Base-by-base conservation (phyloP, 1,140 invertebrate genomes). In the silkworm (Bombyx mori) region DNA sequence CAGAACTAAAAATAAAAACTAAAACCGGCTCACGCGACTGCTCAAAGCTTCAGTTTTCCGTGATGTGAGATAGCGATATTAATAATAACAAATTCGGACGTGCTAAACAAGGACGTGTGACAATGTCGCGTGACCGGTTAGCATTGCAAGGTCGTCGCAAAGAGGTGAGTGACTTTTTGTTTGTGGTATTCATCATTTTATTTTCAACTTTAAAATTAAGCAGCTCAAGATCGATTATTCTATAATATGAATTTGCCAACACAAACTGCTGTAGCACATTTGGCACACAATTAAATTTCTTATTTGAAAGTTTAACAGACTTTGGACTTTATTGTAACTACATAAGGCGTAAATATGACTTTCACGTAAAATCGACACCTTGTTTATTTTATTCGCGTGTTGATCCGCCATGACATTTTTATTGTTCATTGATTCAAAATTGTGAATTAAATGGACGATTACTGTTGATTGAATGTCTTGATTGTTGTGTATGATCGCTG, bases 111-210 rank as follows among this genome's bases (percentile, higher is more conserved):
- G 68, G 65, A 73, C 35, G 59, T 58, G 52, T 50, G 9, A 58
- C 52, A 59, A 47, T 57, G 60, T 62, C 63, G 59, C 60, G 63
- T 67, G 68, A 80, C 79, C 66, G 69, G 78, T 81, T 81, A 81
- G 71, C 82, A 85, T 85, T 85, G 82, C 82, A 85, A 85, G 82
- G 82, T 75, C 82, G 82, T 76, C 63, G 51, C 58, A 56, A 53
- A 56, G 67, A 68, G 80, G 79, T 83, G 71, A 82, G 52, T 75
- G 77, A 80, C 79, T 75, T 64, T 35, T 35, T 35, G 57, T 45
- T 56, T 56, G 55, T 50, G n/a, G 47, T 44, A 42, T 26, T 8
- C 9, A 1, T 43, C 48, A 42, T 10, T n/a, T 60, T 42, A 57
- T 26, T 52, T 48, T 51, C 10, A 26, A 43, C 54, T 46, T 53